phyloP scores from a whole-genome alignment of 2,888 invertebrate species.

The Mythimna lalbum region DNA sequence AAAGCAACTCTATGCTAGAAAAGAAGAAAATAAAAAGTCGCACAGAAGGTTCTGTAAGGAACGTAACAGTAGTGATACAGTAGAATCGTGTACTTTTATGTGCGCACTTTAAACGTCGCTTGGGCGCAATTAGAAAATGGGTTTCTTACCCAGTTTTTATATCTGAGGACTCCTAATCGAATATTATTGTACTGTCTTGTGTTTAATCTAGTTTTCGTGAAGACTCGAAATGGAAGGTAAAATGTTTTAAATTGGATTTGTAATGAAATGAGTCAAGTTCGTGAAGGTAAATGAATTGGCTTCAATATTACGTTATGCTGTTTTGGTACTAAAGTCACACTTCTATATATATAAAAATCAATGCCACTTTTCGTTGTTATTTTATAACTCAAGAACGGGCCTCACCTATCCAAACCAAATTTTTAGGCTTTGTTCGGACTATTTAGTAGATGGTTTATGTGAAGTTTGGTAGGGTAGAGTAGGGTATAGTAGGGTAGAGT shows the following conservation, averaged over 20 bases:
- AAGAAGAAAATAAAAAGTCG: conserved; percentile 32
- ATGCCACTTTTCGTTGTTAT: too few species aligned
- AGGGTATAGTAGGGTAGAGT: too few species aligned
- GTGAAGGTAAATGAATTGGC: background rate
- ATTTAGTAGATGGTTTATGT: too few species aligned
- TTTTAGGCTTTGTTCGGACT: too few species aligned
- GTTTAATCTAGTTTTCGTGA: conserved; percentile 25
- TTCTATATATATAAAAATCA: too few species aligned
- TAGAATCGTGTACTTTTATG: conserved; percentile 70
- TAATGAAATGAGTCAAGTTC: background rate
- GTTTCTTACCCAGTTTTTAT: conserved; percentile 67
- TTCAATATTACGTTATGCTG: background rate
- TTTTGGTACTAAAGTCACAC: background rate
- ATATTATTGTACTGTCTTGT: conserved; percentile 36
- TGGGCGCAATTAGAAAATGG: conserved; percentile 76
- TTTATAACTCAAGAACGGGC: too few species aligned
- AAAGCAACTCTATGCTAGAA: conserved; percentile 14
- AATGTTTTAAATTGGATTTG: conserved; percentile 9
- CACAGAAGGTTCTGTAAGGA: conserved; percentile 51
- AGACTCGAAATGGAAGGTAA: background rate
- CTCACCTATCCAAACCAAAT: too few species aligned
- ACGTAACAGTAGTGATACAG: conserved; percentile 58
- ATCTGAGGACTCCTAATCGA: conserved; percentile 47
- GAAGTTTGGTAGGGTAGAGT: too few species aligned
- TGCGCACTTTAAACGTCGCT: conserved; percentile 73